These are phyloP conservation scores for Falcunculus frontatus DNA, from an alignment of 2,113 vertebrate genomes.

Conservation along the genomic window DNA sequence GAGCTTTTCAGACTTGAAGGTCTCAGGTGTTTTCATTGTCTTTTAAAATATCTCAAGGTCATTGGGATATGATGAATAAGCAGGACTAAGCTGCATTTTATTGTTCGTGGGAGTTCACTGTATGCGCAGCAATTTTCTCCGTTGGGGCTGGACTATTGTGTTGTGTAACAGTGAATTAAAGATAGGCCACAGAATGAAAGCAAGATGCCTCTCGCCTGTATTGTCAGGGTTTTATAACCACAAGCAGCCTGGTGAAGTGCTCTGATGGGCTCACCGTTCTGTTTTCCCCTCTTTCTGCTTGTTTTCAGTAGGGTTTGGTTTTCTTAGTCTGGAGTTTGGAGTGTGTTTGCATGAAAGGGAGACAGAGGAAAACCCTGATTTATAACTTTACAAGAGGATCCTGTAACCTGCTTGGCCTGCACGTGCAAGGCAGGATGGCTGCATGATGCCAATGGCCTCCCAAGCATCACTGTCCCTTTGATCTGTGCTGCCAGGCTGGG, in stretches of 20 bases:
- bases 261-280: background rate
- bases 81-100: background rate
- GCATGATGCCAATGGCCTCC: background rate
- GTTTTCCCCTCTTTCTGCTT: background rate
- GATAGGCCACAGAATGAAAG: background rate
- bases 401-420: background rate
- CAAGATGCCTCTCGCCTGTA: background rate
- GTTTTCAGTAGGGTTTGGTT: background rate
- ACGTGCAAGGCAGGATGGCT: rapidly evolving
- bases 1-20: background rate
- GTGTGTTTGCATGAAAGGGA: background rate
- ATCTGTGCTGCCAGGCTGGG: background rate
- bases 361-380: background rate
- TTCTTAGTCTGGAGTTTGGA: background rate
- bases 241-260: background rate
- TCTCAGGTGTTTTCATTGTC: slow-evolving; percentile 14
- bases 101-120: background rate
- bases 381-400: background rate
- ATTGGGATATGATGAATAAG: background rate
- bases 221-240: background rate
- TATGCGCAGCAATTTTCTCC: background rate
- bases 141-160: background rate
- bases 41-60: background rate
- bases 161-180: background rate
- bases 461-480: background rate